Base-by-base conservation (phyloP, 1,140 invertebrate species). In the Heliconius congener region DNA sequence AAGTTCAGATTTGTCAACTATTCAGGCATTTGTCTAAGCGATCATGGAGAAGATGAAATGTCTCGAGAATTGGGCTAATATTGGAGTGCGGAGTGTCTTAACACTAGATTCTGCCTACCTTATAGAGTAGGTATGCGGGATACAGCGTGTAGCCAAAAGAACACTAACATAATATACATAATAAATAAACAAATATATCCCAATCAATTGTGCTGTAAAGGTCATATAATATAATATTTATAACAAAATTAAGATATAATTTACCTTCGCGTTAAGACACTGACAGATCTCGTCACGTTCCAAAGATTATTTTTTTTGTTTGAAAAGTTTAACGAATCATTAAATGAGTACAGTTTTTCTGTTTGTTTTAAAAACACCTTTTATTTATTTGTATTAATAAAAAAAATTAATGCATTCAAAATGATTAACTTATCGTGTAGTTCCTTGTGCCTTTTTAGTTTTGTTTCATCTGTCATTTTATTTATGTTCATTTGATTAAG, bases 331-430 rank as follows among this genome's bases (percentile, higher is more conserved):
- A 60, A 60, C 19, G 57, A 60, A 60, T 60, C 57, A 60, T 60
- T 60, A 60, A 60, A 60, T 60, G 57, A 60, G 57, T 60, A 60
- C 57, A 60, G 57, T 60, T 60, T 60, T 60, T 27, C 57, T 60
- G 57, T 60, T 60, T 60, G 57, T 60, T 60, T 60, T 60, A 60
- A 60, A 60, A 60, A 60, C 57, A 60, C 23, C 57, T 60, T 60
- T 60, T 60, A 60, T 60, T 60, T 60, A 60, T 60, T 60, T 60
- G 8, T 60, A 23, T n/a, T 60, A 60, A 11, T 23, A 60, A 60
- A 60, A 60, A 60, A 60, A 1, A 4, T 46, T 46, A 13, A 60
- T 60, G n/a, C n/a, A 60, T 60, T 60, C n/a, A 60, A 60, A 60
- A 60, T 60, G 57, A 60, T 60, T 60, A 60, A 60, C 57, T 60